Evolutionary conservation across 2,888 invertebrate genomes (phyloP).

Genomic region (Pyralis farinalis): DNA sequence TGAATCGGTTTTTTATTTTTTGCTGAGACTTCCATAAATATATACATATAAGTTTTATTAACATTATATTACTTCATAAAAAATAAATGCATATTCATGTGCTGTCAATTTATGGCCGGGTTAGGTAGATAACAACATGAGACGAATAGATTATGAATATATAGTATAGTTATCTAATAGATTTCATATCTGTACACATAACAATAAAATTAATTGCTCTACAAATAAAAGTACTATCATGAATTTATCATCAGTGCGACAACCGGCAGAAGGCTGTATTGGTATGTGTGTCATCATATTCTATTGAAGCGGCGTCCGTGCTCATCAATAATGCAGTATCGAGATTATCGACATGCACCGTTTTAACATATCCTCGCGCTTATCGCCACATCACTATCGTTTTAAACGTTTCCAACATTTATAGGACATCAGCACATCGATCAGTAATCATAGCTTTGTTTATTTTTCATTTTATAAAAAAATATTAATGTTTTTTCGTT

Average conservation of each 20-base stretch:
- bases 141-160: too few relatives aligned
- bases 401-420: conserved; percentile 55
- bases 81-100: too few relatives aligned
- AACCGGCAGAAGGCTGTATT: conserved; percentile 44
- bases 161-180: too few relatives aligned
- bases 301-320: conserved; percentile 49
- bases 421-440: conserved; percentile 55
- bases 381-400: conserved; percentile 69
- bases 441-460: conserved; percentile 37
- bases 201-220: conserved; percentile 40
- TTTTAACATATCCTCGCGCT: conserved; percentile 57
- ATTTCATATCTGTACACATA: conserved; percentile 25
- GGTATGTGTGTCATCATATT: conserved; percentile 74
- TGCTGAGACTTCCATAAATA: too few relatives aligned
- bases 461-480: conserved; percentile 1
- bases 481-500: too few relatives aligned
- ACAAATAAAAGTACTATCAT: conserved; percentile 52
- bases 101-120: too few relatives aligned
- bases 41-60: too few relatives aligned
- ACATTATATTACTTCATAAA: too few relatives aligned
- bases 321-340: conserved; percentile 46
- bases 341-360: conserved; percentile 74
- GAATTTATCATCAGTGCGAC: conserved; percentile 33
- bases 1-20: too few relatives aligned
- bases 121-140: too few relatives aligned